Conservation (phyloP, 1,140 invertebrate genomes). For the Apis dorsata region DNA sequence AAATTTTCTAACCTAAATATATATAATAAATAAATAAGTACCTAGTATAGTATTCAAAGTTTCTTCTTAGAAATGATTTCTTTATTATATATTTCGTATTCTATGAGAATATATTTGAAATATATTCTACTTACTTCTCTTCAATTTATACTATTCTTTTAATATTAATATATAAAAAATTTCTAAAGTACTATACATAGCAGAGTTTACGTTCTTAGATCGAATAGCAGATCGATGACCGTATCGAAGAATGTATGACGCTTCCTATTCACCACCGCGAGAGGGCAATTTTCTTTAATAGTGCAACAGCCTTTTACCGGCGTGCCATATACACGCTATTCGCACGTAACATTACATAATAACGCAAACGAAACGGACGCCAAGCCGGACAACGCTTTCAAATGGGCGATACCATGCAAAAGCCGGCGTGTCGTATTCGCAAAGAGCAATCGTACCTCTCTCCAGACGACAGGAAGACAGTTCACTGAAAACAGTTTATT, state of each 20-base stretch:
- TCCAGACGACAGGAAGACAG: conserved; percentile 25
- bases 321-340: conserved; percentile 24
- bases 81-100: not conserved
- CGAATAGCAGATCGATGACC: not conserved
- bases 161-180: not conserved
- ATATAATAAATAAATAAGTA: not conserved
- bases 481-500: conserved; percentile 67
- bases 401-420: conserved; percentile 19
- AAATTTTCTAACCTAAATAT: not conserved
- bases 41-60: not conserved
- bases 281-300: conserved; percentile 33
- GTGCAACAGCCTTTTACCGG: conserved; percentile 11
- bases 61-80: not conserved
- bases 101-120: not conserved
- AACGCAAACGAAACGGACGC: conserved; percentile 21
- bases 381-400: conserved; percentile 19
- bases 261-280: not conserved
- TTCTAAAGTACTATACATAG: not conserved
- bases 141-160: not conserved
- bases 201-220: not conserved
- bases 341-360: conserved; percentile 47
- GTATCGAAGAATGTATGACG: not conserved
- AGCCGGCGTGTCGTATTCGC: conserved; percentile 2
- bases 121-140: not conserved
- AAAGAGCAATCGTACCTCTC: conserved; percentile 24